Conservation (phyloP, 2,888 invertebrate species). For the Yponomeuta cagnagella region DNA sequence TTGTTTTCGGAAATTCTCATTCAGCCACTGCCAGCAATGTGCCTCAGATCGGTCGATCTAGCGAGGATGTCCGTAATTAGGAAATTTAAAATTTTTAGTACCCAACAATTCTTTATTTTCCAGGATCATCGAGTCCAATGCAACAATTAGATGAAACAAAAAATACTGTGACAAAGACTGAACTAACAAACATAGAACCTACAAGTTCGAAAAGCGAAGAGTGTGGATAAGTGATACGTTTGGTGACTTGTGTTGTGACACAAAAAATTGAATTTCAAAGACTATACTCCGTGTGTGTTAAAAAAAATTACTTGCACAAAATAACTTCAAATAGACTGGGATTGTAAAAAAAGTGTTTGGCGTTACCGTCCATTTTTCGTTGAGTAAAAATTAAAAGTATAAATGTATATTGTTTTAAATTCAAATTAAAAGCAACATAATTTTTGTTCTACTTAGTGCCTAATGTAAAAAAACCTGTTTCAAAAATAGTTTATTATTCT, state of each 20-base stretch:
- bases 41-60: too few relatives aligned
- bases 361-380: background rate
- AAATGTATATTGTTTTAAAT: background rate
- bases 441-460: too few relatives aligned
- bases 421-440: too few relatives aligned
- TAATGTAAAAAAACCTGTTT: too few relatives aligned
- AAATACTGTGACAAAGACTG: conserved; percentile 40
- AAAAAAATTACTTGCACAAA: background rate
- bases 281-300: background rate
- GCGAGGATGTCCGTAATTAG: too few relatives aligned
- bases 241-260: background rate
- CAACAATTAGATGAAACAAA: conserved; percentile 34
- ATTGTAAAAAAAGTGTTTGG: background rate
- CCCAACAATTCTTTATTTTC: background rate
- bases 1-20: too few relatives aligned
- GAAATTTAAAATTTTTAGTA: too few relatives aligned
- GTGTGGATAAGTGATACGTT: background rate
- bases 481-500: background rate
- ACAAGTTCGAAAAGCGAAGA: conserved; percentile 1
- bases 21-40: too few relatives aligned
- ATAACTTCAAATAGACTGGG: background rate
- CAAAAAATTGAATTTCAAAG: background rate
- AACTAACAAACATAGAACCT: conserved; percentile 26
- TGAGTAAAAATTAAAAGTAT: background rate
- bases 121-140: background rate